A percentile compares a stretch with the other conserved stretches of the same genome.
phyloP scores from a whole-genome alignment of 2,797 vertebrate species.

The Muscicapa striata region DNA sequence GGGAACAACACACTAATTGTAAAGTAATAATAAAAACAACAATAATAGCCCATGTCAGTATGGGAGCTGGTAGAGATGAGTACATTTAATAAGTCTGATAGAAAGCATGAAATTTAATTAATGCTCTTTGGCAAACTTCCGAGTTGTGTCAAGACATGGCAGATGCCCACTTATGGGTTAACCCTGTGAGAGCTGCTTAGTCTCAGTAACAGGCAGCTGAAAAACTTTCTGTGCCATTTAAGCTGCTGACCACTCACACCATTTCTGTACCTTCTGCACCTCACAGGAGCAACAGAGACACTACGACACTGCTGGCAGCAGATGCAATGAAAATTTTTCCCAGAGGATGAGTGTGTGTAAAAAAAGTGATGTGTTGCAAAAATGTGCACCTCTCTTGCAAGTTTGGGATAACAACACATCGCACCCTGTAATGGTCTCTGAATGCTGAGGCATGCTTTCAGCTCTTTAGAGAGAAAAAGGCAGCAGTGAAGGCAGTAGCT shows the following conservation, averaged over 20 bases:
- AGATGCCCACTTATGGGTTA: conserved; percentile 2
- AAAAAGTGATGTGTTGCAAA: background rate
- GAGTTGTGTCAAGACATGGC: conserved; percentile 1
- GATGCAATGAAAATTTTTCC: background rate
- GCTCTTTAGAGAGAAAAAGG: background rate
- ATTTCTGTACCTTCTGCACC: background rate
- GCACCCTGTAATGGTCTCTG: background rate
- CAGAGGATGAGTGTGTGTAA: accelerated
- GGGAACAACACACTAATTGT: conserved; percentile 19
- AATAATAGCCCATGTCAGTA: conserved; percentile 9
- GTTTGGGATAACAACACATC: background rate
- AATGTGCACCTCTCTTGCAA: background rate
- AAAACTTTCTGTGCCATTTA: background rate
- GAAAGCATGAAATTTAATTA: conserved; percentile 63
- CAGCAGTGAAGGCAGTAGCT: background rate
- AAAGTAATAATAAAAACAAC: conserved; percentile 12
- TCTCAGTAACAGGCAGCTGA: background rate
- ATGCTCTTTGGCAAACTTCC: conserved; percentile 43
- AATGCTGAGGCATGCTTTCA: background rate
- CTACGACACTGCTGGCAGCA: background rate
- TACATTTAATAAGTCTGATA: conserved; percentile 40
- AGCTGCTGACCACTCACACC: background rate
- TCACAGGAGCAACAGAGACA: accelerated
- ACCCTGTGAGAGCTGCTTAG: background rate
- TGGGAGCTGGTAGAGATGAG: conserved; percentile 33